Percentiles rank a stretch among this genome's conserved stretches.
phyloP scores from a whole-genome alignment of 2,888 invertebrate genomes.

The Mythimna pallens region DNA sequence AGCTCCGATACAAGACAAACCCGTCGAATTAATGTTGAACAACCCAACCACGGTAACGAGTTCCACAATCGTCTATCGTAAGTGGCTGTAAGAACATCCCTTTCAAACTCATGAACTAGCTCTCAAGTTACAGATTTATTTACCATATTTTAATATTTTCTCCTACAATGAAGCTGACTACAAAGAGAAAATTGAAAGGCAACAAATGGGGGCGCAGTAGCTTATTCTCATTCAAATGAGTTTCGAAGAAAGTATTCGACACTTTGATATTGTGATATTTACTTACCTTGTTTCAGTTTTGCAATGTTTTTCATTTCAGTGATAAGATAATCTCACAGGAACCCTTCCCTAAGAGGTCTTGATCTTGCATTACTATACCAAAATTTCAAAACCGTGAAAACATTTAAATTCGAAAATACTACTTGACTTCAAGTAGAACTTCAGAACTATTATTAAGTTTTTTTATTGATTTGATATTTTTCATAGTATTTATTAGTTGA shows the following conservation, averaged over 20 bases:
- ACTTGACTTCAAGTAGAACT: too few species aligned
- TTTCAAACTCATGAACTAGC: constrained; percentile 71
- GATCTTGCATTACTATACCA: neutral
- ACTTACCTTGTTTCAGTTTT: constrained; percentile 65
- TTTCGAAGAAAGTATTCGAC: constrained; percentile 82
- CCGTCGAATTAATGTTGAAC: constrained; percentile 31
- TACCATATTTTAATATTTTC: constrained; percentile 87
- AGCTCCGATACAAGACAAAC: constrained; percentile 32
- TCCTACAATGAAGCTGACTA: constrained; percentile 74
- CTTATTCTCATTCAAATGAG: constrained; percentile 88
- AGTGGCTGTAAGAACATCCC: constrained; percentile 57
- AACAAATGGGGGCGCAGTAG: constrained; percentile 81
- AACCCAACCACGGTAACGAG: constrained; percentile 56
- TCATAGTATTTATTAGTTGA: too few species aligned
- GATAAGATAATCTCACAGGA: constrained; percentile 32
- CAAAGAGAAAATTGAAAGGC: constrained; percentile 85
- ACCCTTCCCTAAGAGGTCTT: too few species aligned
- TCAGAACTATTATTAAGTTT: too few species aligned
- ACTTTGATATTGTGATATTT: constrained; percentile 82
- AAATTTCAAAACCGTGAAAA: neutral
- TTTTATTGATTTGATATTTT: too few species aligned
- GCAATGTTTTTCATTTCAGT: constrained; percentile 49
- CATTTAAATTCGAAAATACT: too few species aligned
- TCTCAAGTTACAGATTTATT: constrained; percentile 78
- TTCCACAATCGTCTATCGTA: constrained; percentile 56